Conservation (phyloP, 2,888 invertebrate species). For the Dione juno region DNA sequence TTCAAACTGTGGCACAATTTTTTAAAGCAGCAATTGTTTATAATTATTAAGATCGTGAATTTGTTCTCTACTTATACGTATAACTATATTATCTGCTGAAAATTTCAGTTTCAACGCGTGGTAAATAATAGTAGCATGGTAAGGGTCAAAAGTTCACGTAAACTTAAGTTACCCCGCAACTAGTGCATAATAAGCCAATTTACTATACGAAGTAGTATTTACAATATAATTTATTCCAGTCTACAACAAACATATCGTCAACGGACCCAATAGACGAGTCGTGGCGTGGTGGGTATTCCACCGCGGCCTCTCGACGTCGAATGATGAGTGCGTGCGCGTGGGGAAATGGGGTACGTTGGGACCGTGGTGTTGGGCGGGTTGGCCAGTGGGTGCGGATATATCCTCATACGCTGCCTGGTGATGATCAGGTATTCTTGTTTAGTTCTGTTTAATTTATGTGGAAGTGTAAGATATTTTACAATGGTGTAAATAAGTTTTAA, state of each 20-base stretch:
- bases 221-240: slow-evolving; percentile 50
- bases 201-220: too few species aligned
- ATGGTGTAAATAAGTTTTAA: too few species aligned
- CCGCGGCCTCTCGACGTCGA: slow-evolving; percentile 71
- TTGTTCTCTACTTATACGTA: too few species aligned
- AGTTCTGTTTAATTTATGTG: not conserved
- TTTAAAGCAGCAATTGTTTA: too few species aligned
- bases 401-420: slow-evolving; percentile 79
- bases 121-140: too few species aligned
- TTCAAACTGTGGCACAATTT: too few species aligned
- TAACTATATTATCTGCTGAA: too few species aligned
- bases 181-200: too few species aligned
- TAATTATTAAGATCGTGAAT: too few species aligned
- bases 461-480: not conserved
- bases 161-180: too few species aligned
- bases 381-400: slow-evolving; percentile 92
- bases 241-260: slow-evolving; percentile 57
- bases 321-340: slow-evolving; percentile 78
- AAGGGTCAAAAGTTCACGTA: too few species aligned
- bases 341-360: slow-evolving; percentile 90
- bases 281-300: slow-evolving; percentile 75
- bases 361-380: slow-evolving; percentile 83
- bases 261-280: slow-evolving; percentile 69
- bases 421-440: slow-evolving; percentile 61
- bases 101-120: too few species aligned